These are phyloP conservation scores for Mercenaria mercenaria DNA, from an alignment of 1,140 invertebrate genomes.

Conservation along the genomic window DNA sequence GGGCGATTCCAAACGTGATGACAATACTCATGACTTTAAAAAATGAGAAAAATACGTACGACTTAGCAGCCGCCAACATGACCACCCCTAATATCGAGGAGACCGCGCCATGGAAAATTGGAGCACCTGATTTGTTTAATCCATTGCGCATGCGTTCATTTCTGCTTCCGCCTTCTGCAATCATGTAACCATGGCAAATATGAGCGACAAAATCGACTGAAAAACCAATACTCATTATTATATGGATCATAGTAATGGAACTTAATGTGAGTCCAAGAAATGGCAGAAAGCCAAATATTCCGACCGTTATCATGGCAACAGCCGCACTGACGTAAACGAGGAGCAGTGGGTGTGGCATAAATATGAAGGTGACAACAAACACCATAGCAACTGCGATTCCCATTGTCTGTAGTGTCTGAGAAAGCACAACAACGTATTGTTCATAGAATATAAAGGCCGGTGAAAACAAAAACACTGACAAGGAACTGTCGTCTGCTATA, in stretches of 20 bases:
- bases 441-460: slow-evolving; percentile 82
- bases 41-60: slow-evolving; percentile 98
- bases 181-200: slow-evolving; percentile 98
- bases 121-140: slow-evolving; percentile 95
- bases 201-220: slow-evolving; percentile 99
- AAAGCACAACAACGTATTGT: slow-evolving; percentile 97
- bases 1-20: slow-evolving; percentile 97
- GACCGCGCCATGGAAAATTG: slow-evolving; percentile 97
- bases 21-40: slow-evolving; percentile 99
- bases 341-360: slow-evolving; percentile 97
- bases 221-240: slow-evolving; percentile 99
- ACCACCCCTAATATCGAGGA: slow-evolving; percentile 97
- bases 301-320: slow-evolving; percentile 98
- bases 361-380: slow-evolving; percentile 98
- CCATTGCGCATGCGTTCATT: slow-evolving; percentile 93
- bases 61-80: slow-evolving; percentile 94
- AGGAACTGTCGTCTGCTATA: slow-evolving; percentile 67
- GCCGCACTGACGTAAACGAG: slow-evolving; percentile 98
- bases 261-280: slow-evolving; percentile 98
- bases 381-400: slow-evolving; percentile 96
- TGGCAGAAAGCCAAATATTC: slow-evolving; percentile 98
- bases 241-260: slow-evolving; percentile 99
- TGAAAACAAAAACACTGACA: slow-evolving; percentile 74
- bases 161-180: slow-evolving; percentile 87
- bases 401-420: slow-evolving; percentile 97